Evolutionary conservation across 1,140 invertebrate genomes (phyloP).

Genomic region (Drosophila miranda): DNA sequence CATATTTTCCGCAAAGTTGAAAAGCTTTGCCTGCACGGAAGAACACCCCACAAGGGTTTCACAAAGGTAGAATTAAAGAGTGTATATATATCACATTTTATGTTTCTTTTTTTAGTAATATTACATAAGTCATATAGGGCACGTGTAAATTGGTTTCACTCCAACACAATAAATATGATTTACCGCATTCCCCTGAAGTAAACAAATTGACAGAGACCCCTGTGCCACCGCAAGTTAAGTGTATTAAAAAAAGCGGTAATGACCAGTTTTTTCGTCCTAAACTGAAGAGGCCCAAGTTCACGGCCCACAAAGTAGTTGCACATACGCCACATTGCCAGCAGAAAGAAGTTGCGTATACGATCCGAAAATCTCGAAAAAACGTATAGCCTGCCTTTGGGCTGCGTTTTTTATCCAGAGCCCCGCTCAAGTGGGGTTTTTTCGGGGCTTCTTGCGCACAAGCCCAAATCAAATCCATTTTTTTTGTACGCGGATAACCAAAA

Average conservation of each 20-base stretch:
- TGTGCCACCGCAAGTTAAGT: too few relatives aligned
- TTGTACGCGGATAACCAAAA: neutral
- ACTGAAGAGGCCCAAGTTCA: too few relatives aligned
- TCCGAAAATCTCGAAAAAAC: conserved; percentile 3
- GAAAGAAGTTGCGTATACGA: conserved; percentile 18
- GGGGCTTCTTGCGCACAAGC: neutral
- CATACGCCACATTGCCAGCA: too few relatives aligned
- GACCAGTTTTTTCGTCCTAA: too few relatives aligned
- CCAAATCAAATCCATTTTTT: conserved; percentile 10
- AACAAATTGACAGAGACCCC: too few relatives aligned
- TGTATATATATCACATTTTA: conserved; percentile 7
- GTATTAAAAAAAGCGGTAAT: too few relatives aligned
- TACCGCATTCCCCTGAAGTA: too few relatives aligned
- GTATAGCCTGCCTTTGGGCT: conserved; percentile 44
- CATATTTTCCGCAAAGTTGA: conserved; percentile 12
- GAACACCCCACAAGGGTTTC: conserved; percentile 11
- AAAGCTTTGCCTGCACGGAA: conserved; percentile 7
- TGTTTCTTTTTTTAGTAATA: too few relatives aligned
- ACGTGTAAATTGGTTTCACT: too few relatives aligned
- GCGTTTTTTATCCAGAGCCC: neutral
- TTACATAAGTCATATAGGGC: too few relatives aligned
- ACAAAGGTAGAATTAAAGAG: conserved; percentile 23
- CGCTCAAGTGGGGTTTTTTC: neutral
- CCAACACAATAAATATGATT: too few relatives aligned
- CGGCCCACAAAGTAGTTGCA: neutral